Conservation (phyloP, 2,888 invertebrate species). For the Eupithecia insigniata region DNA sequence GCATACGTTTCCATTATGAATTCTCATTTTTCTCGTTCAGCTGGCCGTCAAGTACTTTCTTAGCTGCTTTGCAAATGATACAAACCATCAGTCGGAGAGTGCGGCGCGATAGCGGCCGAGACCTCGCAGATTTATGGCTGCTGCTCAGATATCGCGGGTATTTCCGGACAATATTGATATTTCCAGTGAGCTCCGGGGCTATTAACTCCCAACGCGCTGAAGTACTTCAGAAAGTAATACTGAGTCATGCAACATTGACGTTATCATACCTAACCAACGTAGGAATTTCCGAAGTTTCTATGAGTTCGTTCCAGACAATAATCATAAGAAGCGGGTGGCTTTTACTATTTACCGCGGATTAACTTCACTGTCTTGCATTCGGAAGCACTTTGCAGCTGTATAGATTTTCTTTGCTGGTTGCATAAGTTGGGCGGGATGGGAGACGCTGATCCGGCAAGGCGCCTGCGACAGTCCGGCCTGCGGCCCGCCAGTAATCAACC, state of each 20-base stretch:
- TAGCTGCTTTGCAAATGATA: slow-evolving; percentile 82
- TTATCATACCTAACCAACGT: slow-evolving; percentile 36
- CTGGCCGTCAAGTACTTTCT: slow-evolving; percentile 64
- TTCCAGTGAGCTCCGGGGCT: slow-evolving; percentile 69
- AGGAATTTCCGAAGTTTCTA: slow-evolving; percentile 32
- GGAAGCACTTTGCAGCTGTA: slow-evolving; percentile 52
- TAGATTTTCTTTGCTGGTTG: slow-evolving; percentile 64
- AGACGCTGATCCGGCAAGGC: slow-evolving; percentile 48
- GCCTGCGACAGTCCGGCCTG: slow-evolving; percentile 49
- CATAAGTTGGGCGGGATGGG: slow-evolving; percentile 54
- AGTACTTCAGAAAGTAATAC: slow-evolving; percentile 71
- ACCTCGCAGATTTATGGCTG: slow-evolving; percentile 78
- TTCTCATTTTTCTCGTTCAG: slow-evolving; percentile 26
- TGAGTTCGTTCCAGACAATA: slow-evolving; percentile 30
- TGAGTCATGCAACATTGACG: slow-evolving; percentile 53
- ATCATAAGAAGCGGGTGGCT: slow-evolving; percentile 42
- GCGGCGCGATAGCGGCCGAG: slow-evolving; percentile 78
- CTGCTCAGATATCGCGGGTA: slow-evolving; percentile 69
- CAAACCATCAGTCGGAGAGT: slow-evolving; percentile 79
- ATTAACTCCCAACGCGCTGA: slow-evolving; percentile 75
- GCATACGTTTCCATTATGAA: slow-evolving; percentile 13
- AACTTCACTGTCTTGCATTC: slow-evolving; percentile 49
- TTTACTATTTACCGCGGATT: slow-evolving; percentile 53
- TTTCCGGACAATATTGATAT: slow-evolving; percentile 79
- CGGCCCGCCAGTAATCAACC: slow-evolving; percentile 81